phyloP scores from a whole-genome alignment of 2,888 invertebrate genomes.

The Pharmacophagus antenor region DNA sequence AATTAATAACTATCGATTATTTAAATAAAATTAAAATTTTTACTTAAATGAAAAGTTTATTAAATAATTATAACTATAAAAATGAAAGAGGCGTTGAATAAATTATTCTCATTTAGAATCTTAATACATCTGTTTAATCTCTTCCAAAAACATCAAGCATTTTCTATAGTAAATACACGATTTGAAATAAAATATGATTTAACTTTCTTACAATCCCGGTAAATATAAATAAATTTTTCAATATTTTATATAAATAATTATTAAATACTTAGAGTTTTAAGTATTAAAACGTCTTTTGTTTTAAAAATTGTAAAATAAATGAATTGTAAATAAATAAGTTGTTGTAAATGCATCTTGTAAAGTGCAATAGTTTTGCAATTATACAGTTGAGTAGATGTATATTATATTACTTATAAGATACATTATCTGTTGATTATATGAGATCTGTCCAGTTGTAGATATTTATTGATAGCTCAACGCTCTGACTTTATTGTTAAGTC shows the following conservation, averaged over 20 bases:
- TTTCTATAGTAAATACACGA: too few relatives aligned
- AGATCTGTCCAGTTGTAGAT: slow-evolving; percentile 70
- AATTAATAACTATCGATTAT: too few relatives aligned
- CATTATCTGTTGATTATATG: slow-evolving; percentile 65
- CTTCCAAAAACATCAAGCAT: too few relatives aligned
- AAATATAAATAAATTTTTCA: neutral
- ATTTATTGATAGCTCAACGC: slow-evolving; percentile 43
- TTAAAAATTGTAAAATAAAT: slow-evolving; percentile 54
- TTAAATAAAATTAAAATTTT: too few relatives aligned
- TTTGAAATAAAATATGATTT: too few relatives aligned
- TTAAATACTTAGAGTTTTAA: slow-evolving; percentile 1
- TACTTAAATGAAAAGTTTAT: too few relatives aligned
- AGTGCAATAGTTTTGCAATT: slow-evolving; percentile 79
- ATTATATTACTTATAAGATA: slow-evolving; percentile 57
- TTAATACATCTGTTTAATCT: too few relatives aligned
- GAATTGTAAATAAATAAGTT: slow-evolving; percentile 69
- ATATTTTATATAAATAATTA: neutral
- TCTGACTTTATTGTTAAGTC: slow-evolving; percentile 28
- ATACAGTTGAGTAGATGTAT: slow-evolving; percentile 77
- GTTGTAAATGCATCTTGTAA: slow-evolving; percentile 80
- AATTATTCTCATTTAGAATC: too few relatives aligned
- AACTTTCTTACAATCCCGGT: too few relatives aligned
- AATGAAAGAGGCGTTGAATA: too few relatives aligned
- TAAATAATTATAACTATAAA: too few relatives aligned
- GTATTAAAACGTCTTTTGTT: slow-evolving; percentile 13